These are phyloP conservation scores for Ips typographus DNA, from an alignment of 1,140 invertebrate genomes.

Conservation along the genomic window DNA sequence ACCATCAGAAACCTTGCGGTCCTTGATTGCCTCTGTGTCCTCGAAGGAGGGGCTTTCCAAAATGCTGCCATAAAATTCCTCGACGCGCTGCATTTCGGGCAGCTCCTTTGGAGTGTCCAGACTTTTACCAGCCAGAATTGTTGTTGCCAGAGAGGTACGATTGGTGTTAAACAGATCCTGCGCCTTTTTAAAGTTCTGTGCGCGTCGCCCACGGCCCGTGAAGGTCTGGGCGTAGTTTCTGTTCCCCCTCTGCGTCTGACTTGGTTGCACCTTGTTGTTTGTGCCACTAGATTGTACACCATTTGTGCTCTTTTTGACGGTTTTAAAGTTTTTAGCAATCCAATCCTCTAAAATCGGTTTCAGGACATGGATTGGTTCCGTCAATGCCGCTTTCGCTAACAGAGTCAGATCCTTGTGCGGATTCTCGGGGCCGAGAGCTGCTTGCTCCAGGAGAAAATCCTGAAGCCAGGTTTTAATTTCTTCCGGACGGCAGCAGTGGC, in stretches of 20 bases:
- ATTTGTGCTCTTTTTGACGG: not conserved
- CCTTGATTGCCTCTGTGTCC: too few species aligned
- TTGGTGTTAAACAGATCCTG: not conserved
- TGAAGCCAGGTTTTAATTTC: not conserved
- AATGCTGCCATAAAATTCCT: too few species aligned
- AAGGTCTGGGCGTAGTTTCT: constrained; percentile 2
- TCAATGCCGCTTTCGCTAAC: too few species aligned
- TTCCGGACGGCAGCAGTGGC: not conserved
- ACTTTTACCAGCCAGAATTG: not conserved
- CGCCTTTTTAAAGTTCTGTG: not conserved
- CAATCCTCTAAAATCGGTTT: not conserved
- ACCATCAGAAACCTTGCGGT: too few species aligned
- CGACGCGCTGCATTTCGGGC: too few species aligned
- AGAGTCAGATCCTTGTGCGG: too few species aligned
- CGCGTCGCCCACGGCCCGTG: not conserved
- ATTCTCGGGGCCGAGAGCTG: not conserved
- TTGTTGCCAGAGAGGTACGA: not conserved
- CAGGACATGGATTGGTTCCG: not conserved
- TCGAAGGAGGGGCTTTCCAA: too few species aligned
- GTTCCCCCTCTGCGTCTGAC: not conserved
- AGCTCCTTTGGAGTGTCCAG: too few species aligned
- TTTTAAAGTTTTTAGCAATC: not conserved
- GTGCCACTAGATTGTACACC: not conserved
- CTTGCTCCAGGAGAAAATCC: not conserved
- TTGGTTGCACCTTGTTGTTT: not conserved